Conservation (phyloP, 2,888 invertebrate genomes). For the Physocephala rufipes region DNA sequence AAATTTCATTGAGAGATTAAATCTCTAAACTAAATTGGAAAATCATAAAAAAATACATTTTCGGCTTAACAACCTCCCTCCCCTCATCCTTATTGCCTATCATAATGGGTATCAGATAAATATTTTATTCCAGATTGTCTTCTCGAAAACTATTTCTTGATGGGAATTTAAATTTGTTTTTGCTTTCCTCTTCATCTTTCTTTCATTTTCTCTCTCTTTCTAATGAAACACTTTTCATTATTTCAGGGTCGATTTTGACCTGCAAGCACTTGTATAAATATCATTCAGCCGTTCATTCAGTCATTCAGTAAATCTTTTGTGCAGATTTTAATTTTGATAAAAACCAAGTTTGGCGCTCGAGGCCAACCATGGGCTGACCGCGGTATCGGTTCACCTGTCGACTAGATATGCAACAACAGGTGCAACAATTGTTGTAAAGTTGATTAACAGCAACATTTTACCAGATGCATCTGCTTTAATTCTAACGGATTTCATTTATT, state of each 20-base stretch:
- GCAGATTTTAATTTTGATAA: constrained; percentile 33
- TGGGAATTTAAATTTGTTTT: constrained; percentile 1
- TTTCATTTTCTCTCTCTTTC: too few species aligned
- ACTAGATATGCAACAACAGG: constrained; percentile 21
- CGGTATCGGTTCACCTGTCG: background rate
- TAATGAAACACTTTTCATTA: background rate
- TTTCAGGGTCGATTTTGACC: background rate
- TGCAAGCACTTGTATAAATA: background rate
- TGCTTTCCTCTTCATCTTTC: too few species aligned
- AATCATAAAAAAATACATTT: background rate
- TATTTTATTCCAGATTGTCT: background rate
- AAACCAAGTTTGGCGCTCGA: background rate
- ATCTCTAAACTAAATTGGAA: background rate
- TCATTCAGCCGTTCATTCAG: constrained; percentile 12
- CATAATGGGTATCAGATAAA: background rate
- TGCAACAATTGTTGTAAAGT: constrained; percentile 22
- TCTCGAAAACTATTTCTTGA: background rate
- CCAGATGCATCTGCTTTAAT: background rate
- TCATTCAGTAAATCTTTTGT: constrained; percentile 18
- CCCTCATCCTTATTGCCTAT: background rate
- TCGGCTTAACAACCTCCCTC: background rate
- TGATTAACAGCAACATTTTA: constrained; percentile 19
- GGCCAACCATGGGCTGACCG: background rate
- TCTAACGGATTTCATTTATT: constrained; percentile 15
- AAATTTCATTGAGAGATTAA: background rate